Conservation (phyloP, 2,888 invertebrate genomes). For the Neocrepidodera transversa region DNA sequence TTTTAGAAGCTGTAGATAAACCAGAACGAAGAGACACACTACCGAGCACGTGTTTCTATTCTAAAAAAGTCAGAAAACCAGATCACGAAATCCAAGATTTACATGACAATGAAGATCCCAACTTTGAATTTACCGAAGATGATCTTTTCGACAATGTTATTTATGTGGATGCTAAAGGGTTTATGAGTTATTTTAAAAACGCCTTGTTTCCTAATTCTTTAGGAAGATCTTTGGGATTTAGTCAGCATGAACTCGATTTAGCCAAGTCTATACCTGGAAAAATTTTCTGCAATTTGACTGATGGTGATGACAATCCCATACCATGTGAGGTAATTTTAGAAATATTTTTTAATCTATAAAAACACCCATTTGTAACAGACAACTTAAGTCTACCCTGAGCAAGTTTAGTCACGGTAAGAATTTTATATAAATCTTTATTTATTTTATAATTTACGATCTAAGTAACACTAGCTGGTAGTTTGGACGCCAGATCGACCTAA, state of each 20-base stretch:
- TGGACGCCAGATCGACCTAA: too few relatives aligned
- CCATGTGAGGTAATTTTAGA: slow-evolving; percentile 72
- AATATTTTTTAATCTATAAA: too few relatives aligned
- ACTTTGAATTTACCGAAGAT: slow-evolving; percentile 37
- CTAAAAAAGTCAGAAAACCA: slow-evolving; percentile 31
- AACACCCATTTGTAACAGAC: too few relatives aligned
- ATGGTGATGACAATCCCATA: slow-evolving; percentile 65
- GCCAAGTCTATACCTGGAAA: slow-evolving; percentile 72
- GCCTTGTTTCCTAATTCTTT: slow-evolving; percentile 69
- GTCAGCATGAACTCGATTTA: slow-evolving; percentile 62
- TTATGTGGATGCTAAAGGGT: slow-evolving; percentile 71
- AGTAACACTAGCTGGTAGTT: too few relatives aligned
- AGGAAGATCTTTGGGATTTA: slow-evolving; percentile 67
- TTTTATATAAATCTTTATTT: too few relatives aligned
- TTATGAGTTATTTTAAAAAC: slow-evolving; percentile 73
- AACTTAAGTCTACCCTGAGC: too few relatives aligned
- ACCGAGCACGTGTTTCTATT: slow-evolving; percentile 63
- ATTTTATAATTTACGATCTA: too few relatives aligned
- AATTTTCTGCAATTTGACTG: slow-evolving; percentile 65
- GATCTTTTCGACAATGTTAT: slow-evolving; percentile 51
- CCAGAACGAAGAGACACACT: slow-evolving; percentile 60
- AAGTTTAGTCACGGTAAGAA: too few relatives aligned
- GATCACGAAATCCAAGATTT: slow-evolving; percentile 40
- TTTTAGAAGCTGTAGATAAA: slow-evolving; percentile 30
- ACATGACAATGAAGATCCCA: slow-evolving; percentile 53